Base-by-base conservation (phyloP, 2,113 vertebrate species). In the Rattus rattus region DNA sequence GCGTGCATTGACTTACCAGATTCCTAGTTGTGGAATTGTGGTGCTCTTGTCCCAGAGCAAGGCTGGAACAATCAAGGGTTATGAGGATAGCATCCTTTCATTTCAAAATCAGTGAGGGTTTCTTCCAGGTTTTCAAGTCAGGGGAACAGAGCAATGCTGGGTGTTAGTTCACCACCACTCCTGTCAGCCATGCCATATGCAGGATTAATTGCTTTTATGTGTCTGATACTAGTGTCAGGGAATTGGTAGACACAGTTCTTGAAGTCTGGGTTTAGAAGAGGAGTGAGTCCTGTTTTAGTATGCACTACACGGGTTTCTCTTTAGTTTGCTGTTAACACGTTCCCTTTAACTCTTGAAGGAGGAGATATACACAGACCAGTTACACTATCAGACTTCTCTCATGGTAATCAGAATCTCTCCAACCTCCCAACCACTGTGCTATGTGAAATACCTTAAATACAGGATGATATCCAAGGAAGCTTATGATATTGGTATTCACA, bases 71-170 rank as follows among this genome's bases (percentile, higher is more conserved):
- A 16, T 59, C 47, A 22, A 22, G 86, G 75, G 54, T 80, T 93
- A 95, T 94, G 14, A 92, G 59, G 54, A 47, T 79, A 39, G 80
- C n/a, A 5, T 93, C 52, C 77, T 97, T 93, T 94, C 59, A 96
- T 96, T 97, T 96, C 56, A 93, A 88, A 97, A 90, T 49, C 39
- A 94, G 72, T 52, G 80, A 83, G 77, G 79, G 54, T 83, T 92
- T 61, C 70, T 95, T 85, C 90, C 85, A 93, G 5, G 94, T 95
- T 96, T 87, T 80, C 36, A 91, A 96, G 90, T 89, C 73, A 90
- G 69, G 19, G 16, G 11, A 84, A 85, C 94, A 61, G 61, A 92
- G 85, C 93, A 75, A 26, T 65, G 86, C 92, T 80, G 94, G 85
- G 43, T 89, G 84, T 95, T 86, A 86, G 81, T 88, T 88, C 24